Conservation (phyloP, 1,140 invertebrate genomes). For the Coenobita brevimanus region DNA sequence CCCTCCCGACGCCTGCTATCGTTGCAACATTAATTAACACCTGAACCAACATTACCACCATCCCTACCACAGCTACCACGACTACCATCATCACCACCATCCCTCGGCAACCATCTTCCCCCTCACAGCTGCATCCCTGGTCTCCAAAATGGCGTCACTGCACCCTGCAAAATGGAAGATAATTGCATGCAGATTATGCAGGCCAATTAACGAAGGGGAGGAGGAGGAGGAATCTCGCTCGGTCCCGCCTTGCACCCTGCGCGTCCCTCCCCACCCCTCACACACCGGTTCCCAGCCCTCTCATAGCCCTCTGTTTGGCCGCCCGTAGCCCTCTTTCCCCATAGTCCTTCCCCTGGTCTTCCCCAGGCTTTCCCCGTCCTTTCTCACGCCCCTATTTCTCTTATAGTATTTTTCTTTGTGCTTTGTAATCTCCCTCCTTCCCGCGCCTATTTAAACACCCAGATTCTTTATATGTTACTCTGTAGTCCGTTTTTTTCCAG, state of each 20-base stretch:
- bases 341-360: neutral
- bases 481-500: too few species aligned
- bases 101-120: neutral
- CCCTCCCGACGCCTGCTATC: too few species aligned
- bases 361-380: neutral
- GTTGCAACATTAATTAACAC: too few species aligned
- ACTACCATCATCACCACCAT: neutral
- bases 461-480: too few species aligned
- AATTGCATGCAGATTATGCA: conserved; percentile 66
- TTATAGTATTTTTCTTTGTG: conserved; percentile 14
- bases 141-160: conserved; percentile 52
- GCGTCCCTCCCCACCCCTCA: conserved; percentile 7
- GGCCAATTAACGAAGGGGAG: conserved; percentile 53
- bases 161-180: conserved; percentile 59
- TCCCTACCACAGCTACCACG: neutral
- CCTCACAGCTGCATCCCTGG: conserved; percentile 9
- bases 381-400: neutral
- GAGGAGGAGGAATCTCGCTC: neutral
- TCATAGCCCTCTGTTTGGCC: neutral
- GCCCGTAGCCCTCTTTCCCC: neutral
- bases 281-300: neutral
- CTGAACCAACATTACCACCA: neutral
- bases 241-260: conserved; percentile 23
- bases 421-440: conserved; percentile 6
- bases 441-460: neutral